These are phyloP conservation scores for Jordanella pulchra DNA, from an alignment of 2,797 vertebrate genomes.

Conservation along the genomic window DNA sequence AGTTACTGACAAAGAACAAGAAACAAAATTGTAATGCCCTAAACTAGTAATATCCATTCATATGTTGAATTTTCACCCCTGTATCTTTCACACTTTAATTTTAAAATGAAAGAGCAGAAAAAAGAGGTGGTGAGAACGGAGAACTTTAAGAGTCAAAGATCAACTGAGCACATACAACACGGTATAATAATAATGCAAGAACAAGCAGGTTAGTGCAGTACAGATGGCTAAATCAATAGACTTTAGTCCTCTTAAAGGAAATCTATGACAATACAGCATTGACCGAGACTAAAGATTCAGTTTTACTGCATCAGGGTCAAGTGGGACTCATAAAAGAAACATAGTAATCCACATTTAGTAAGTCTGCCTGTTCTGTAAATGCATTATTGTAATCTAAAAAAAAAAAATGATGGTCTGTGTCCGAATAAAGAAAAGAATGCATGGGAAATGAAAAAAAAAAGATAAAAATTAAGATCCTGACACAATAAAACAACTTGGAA, in stretches of 20 bases:
- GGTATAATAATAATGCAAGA: slow-evolving; percentile 10
- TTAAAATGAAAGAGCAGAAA: neutral
- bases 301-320: slow-evolving; percentile 1
- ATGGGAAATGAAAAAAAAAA: slow-evolving; percentile 24
- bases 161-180: slow-evolving; percentile 1
- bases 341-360: neutral
- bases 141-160: slow-evolving; percentile 2
- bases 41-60: neutral
- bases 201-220: slow-evolving; percentile 9
- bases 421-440: no score
- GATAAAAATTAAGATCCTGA: neutral
- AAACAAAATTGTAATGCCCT: neutral
- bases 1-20: neutral
- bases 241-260: neutral
- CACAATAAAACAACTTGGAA: neutral
- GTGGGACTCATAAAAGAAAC: slow-evolving; percentile 1
- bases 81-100: neutral
- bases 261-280: slow-evolving; percentile 22
- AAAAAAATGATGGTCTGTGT: no score
- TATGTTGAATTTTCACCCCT: neutral
- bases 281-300: neutral
- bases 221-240: slow-evolving; percentile 22
- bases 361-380: no score
- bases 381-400: no score
- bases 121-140: neutral